Percentiles rank a stretch among this genome's conserved stretches.
phyloP scores from a whole-genome alignment of 2,888 invertebrate genomes.

The Troides aeacus region DNA sequence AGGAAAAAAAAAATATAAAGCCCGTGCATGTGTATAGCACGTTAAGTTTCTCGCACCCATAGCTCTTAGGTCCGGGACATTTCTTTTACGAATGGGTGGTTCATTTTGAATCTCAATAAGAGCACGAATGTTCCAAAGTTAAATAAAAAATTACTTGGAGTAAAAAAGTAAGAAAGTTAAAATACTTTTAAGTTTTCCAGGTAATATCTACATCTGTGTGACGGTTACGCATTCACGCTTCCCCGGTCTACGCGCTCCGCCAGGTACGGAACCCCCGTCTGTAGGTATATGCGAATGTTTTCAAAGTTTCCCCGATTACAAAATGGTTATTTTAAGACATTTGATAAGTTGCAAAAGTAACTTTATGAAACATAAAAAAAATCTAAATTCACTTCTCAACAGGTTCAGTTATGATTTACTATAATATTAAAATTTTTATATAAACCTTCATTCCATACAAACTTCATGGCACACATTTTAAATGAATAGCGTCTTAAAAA shows the following conservation, averaged over 20 bases:
- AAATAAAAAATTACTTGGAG: no score
- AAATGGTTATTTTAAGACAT: constrained; percentile 50
- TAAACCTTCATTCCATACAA: neutral
- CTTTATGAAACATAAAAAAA: neutral
- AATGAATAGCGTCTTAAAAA: neutral
- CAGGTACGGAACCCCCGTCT: constrained; percentile 62
- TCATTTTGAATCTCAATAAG: no score
- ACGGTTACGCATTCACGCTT: constrained; percentile 64
- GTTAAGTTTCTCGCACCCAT: no score
- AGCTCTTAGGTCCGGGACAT: no score
- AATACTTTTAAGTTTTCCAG: constrained; percentile 35
- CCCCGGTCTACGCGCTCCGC: constrained; percentile 56
- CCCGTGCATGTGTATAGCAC: no score
- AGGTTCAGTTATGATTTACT: neutral
- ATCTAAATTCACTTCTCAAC: no score
- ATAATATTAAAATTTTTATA: neutral
- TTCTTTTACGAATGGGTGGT: no score
- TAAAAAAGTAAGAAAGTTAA: no score
- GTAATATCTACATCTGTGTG: constrained; percentile 40
- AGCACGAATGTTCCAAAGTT: no score
- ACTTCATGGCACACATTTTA: constrained; percentile 3
- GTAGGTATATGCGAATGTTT: constrained; percentile 60
- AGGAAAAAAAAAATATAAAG: no score
- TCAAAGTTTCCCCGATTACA: constrained; percentile 58
- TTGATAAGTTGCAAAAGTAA: constrained; percentile 37